Base-by-base conservation (phyloP, 1,140 invertebrate species). In the Leptoteleia sp. region DNA sequence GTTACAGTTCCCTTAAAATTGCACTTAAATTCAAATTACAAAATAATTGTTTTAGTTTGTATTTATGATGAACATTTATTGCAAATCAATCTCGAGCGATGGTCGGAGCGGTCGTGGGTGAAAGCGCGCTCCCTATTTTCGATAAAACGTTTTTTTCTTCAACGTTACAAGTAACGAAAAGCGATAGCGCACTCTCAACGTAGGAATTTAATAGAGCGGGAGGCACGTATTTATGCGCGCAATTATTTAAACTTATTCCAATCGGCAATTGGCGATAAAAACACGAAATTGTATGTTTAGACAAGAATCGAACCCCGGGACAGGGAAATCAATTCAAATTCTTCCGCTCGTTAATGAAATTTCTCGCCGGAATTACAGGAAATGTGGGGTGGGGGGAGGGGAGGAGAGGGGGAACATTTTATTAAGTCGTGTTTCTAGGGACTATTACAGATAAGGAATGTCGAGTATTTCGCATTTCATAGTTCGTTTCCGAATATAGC, bases 371-470 rank as follows among this genome's bases (percentile, higher is more conserved):
- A 45, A 62, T 37, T 62, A 55, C 29, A 29, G 48, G 19, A 38
- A 45, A 75, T n/a, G n/a, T n/a, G n/a, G n/a, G n/a, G n/a, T n/a
- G n/a, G n/a, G n/a, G n/a, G n/a, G n/a, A 61, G 72, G 38, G 52
- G 29, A 54, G 61, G 71, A 61, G 72, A 43, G 52, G 29, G 61
- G 61, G 71, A 37, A 54, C 31, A 68, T 76, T 54, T 61, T 67
- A 76, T 76, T 67, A 73, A 61, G 54, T 25, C 62, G 17, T 67
- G 54, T 61, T 76, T 65, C 47, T 54, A 45, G 27, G 47, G 47
- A 68, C 62, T 67, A 67, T 65, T 75, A 61, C 62, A 76, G 54
- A 75, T 67, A 43, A 65, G 31, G 61, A 75, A 75, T 67, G 52
- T 19, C 33, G 25, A 59, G 16, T 38, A 75, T 67, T 75, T 67